A percentile compares a stretch with the other conserved stretches of the same genome.
Conservation (phyloP, 2,797 vertebrate species). For the Chiloscyllium punctatum region DNA sequence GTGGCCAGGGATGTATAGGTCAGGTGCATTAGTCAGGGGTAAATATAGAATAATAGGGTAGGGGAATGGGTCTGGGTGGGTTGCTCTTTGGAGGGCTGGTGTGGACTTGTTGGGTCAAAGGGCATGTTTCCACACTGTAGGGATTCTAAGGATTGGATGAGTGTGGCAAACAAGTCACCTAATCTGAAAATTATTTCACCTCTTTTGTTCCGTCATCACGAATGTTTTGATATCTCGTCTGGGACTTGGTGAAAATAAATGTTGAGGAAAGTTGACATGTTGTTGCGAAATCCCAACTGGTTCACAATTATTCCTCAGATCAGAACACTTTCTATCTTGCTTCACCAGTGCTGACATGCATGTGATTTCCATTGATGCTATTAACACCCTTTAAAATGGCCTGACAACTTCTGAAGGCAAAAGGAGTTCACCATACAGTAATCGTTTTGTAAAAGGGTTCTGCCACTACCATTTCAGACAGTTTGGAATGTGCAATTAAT, state of each 20-base stretch:
- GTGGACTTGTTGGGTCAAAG: too few species aligned
- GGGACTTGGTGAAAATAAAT: neutral
- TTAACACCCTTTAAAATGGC: neutral
- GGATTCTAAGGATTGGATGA: too few species aligned
- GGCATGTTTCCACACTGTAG: too few species aligned
- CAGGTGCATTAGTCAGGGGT: too few species aligned
- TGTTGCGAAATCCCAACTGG: neutral
- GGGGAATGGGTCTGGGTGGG: too few species aligned
- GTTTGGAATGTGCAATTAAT: neutral
- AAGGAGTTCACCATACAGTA: neutral
- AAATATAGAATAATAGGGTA: too few species aligned
- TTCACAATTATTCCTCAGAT: neutral
- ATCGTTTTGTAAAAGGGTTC: neutral
- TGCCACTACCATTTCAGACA: neutral
- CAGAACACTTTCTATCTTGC: neutral
- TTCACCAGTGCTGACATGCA: neutral
- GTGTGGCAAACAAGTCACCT: neutral
- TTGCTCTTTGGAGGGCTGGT: too few species aligned
- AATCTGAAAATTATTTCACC: neutral
- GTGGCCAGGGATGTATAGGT: too few species aligned
- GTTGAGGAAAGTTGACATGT: neutral
- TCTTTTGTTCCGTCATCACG: neutral
- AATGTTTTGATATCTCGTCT: neutral
- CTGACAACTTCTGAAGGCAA: neutral
- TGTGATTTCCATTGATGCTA: neutral